These are phyloP conservation scores for Tychaedon coryphoeus DNA, from an alignment of 2,113 vertebrate genomes.

Conservation along the genomic window DNA sequence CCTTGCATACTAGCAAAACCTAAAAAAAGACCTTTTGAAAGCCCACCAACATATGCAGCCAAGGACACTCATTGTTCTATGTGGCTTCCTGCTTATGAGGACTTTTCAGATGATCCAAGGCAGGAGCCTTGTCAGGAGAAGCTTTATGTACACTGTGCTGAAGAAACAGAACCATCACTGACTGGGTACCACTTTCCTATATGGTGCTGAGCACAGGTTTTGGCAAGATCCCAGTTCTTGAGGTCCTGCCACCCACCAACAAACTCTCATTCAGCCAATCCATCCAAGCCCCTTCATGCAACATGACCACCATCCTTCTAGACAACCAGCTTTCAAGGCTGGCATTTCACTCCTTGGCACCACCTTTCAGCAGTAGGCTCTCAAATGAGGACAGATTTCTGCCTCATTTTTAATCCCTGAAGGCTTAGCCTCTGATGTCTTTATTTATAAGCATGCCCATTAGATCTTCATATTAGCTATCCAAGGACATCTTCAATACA, in stretches of 20 bases:
- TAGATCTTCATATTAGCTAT: background rate
- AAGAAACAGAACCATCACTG: background rate
- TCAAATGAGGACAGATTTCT: background rate
- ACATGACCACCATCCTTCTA: background rate
- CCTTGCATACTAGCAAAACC: background rate
- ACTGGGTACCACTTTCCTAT: background rate
- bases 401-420: background rate
- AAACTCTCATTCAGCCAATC: background rate
- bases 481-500: background rate
- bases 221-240: accelerated
- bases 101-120: background rate
- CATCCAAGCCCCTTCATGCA: background rate
- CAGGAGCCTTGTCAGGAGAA: background rate
- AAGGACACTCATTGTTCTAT: background rate
- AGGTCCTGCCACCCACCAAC: background rate
- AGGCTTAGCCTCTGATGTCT: background rate
- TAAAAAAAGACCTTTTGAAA: background rate
- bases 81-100: background rate
- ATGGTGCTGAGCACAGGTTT: background rate
- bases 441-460: background rate
- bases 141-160: background rate
- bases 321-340: background rate
- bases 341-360: background rate
- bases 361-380: background rate
- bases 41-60: accelerated